Evolutionary conservation across 1,140 invertebrate species (phyloP).

Genomic region (Drosophila repleta): DNA sequence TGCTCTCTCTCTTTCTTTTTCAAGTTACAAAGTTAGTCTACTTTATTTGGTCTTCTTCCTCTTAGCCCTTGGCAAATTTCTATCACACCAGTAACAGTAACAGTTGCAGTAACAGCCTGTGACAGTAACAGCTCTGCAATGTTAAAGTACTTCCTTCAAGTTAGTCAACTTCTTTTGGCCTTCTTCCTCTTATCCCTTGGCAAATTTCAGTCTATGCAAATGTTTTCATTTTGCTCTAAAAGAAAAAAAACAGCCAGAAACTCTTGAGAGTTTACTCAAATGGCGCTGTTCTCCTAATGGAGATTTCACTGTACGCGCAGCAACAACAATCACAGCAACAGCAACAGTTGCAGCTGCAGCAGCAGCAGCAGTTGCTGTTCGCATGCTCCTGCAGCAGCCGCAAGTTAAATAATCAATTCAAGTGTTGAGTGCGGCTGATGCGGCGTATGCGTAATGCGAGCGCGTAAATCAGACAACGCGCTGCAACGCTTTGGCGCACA

Average conservation of each 20-base stretch:
- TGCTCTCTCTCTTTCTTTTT: too few relatives aligned
- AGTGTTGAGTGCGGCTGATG: conserved; percentile 37
- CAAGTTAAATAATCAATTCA: conserved; percentile 76
- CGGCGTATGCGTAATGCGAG: conserved; percentile 57
- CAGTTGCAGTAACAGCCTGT: too few relatives aligned
- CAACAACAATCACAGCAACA: background rate
- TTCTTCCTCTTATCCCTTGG: too few relatives aligned
- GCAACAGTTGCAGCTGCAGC: conserved; percentile 1
- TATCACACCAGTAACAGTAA: too few relatives aligned
- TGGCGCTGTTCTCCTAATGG: too few relatives aligned
- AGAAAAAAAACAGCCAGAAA: background rate
- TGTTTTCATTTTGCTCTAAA: background rate
- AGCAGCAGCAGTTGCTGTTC: background rate
- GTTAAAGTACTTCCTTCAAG: too few relatives aligned
- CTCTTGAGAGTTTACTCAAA: too few relatives aligned
- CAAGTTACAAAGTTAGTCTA: too few relatives aligned
- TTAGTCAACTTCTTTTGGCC: too few relatives aligned
- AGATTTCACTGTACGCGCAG: background rate
- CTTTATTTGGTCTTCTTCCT: too few relatives aligned
- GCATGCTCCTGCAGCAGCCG: background rate
- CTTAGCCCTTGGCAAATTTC: too few relatives aligned
- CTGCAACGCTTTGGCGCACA: conserved; percentile 5
- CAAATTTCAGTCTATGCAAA: background rate
- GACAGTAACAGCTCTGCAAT: too few relatives aligned
- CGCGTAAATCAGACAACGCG: conserved; percentile 31